Percentiles rank a stretch among this genome's conserved stretches.
phyloP scores from a whole-genome alignment of 2,888 invertebrate species.

The Hymenopus coronatus region DNA sequence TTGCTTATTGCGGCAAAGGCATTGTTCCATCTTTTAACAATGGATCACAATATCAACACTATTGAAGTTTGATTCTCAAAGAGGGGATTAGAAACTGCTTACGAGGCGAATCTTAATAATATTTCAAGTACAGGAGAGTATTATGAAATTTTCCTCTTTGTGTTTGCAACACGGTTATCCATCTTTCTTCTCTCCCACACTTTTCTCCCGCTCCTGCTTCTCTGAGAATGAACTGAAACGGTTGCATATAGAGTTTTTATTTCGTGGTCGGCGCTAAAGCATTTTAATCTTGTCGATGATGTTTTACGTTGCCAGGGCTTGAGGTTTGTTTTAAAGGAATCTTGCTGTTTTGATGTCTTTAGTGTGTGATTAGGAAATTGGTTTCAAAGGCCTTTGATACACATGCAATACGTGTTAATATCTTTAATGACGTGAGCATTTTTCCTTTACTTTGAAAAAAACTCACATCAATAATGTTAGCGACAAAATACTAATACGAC shows the following conservation, averaged over 20 bases:
- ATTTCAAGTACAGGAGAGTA: not conserved
- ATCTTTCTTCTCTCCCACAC: not conserved
- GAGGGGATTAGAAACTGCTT: not conserved
- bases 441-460: not conserved
- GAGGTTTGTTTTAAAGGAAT: not conserved
- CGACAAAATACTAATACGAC: not conserved
- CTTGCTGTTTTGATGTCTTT: not conserved
- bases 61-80: constrained; percentile 9
- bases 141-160: not conserved
- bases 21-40: constrained; percentile 9
- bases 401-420: not conserved
- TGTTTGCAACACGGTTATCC: not conserved
- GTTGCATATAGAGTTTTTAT: not conserved
- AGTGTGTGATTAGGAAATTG: not conserved
- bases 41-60: constrained; percentile 11
- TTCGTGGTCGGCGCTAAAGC: not conserved
- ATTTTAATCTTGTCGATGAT: not conserved
- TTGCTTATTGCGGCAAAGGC: not conserved
- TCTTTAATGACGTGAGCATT: not conserved
- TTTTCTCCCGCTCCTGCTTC: not conserved
- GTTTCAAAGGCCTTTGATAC: not conserved
- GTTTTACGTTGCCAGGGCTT: not conserved
- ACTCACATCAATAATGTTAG: not conserved
- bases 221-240: not conserved
- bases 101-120: not conserved